Base-by-base conservation (phyloP, 1,140 invertebrate species). In the Drosophila yakuba region DNA sequence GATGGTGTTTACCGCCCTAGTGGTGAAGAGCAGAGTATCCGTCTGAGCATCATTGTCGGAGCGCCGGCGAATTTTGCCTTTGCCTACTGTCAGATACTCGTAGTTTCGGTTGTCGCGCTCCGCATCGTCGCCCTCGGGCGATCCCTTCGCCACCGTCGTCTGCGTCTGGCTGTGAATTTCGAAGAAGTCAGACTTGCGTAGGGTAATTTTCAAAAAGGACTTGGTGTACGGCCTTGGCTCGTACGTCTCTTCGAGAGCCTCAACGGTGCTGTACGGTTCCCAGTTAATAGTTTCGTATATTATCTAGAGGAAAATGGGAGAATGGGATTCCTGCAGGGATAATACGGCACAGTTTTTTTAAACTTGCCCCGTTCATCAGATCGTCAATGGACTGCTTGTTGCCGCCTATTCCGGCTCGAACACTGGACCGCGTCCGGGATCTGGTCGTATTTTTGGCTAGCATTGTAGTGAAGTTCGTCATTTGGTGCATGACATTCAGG, bases 31-130 rank as follows among this genome's bases (percentile, higher is more conserved):
- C 12, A 92, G 74, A 25, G 93, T 86, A 2, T 93, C 91, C 0
- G 96, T 96, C 84, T 97, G 96, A 0, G 95, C 94, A 86, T 96
- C 95, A 8, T 94, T 93, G 14, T 94, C 91, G 0, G 94, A 92
- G 41, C 95, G 93, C 91, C 96, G 96, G 28, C 95, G 92, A 72
- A 95, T 93, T 43, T 94, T 93, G 0, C 95, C 95, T 58, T 94
- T 94, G 7, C 95, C 95, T 0, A 93, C 77, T 0, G 94, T 96
- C 23, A 96, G 93, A 51, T 94, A 95, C n/a, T 95, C 94, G 57
- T 96, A 96, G 45, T 91, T 89, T 23, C 94, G 93, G 85, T 96
- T 96, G 56, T 95, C 93, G 56, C 93, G 85, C 76, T 95, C 93
- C 0, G 94, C 93, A 0, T 48, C 52, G 15, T 91, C 83, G 25